Conservation (phyloP, 2,113 vertebrate genomes). For the Cygnus buccinator region DNA sequence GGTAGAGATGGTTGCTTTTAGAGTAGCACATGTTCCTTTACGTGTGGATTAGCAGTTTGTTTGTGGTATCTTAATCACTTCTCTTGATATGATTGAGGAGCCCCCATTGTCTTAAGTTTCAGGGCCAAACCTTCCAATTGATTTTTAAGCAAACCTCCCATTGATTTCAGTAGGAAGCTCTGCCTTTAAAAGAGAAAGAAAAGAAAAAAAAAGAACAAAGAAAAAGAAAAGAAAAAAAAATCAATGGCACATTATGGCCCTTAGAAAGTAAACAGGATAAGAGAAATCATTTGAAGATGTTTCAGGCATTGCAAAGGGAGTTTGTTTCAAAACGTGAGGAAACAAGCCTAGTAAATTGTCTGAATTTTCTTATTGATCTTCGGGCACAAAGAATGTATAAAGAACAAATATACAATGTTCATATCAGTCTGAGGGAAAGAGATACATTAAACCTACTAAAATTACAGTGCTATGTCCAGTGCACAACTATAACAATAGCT, state of each 20-base stretch:
- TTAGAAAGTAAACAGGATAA: slow-evolving; percentile 23
- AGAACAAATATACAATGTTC: slow-evolving; percentile 1
- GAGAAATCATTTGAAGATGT: slow-evolving; percentile 1
- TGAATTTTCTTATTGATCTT: slow-evolving; percentile 40
- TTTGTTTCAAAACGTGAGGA: slow-evolving; percentile 31
- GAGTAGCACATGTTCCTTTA: neutral
- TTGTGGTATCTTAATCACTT: slow-evolving; percentile 31
- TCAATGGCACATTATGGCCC: neutral
- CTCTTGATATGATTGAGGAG: slow-evolving; percentile 16
- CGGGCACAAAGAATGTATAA: neutral
- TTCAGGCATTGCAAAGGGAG: slow-evolving; percentile 8
- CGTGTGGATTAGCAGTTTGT: neutral
- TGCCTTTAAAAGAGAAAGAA: neutral
- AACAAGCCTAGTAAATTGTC: neutral
- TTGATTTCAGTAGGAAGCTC: slow-evolving; percentile 4
- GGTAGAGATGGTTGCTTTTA: neutral
- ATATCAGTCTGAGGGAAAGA: neutral
- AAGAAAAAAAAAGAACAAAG: neutral
- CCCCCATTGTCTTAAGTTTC: neutral
- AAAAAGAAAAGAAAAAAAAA: neutral
- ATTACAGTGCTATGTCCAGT: neutral
- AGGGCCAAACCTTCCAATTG: neutral
- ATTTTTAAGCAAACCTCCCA: slow-evolving; percentile 13
- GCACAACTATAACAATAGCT: neutral
- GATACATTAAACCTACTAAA: neutral